Percentiles rank a stretch among this genome's conserved stretches.
phyloP scores from a whole-genome alignment of 2,113 vertebrate genomes.

The Mastomys coucha region DNA sequence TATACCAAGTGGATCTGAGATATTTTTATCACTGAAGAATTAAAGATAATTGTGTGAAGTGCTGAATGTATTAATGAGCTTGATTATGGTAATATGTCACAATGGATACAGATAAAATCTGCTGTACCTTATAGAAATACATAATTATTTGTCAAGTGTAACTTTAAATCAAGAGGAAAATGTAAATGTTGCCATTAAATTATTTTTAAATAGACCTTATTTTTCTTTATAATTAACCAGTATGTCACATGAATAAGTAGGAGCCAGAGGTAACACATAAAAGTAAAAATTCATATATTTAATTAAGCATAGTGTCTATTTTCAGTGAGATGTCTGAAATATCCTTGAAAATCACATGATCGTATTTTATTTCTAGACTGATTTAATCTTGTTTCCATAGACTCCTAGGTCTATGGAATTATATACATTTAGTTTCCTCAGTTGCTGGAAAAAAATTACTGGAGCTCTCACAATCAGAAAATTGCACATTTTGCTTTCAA shows the following conservation, averaged over 20 bases:
- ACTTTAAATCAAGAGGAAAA: background rate
- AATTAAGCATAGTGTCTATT: constrained; percentile 16
- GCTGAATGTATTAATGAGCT: background rate
- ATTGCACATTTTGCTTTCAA: constrained; percentile 66
- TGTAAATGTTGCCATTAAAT: background rate
- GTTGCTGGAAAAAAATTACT: background rate
- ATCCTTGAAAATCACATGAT: background rate
- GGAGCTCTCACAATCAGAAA: constrained; percentile 46
- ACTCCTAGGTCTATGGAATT: background rate
- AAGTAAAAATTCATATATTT: background rate
- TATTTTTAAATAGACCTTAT: background rate
- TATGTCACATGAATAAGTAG: background rate
- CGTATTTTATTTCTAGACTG: background rate
- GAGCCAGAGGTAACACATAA: background rate
- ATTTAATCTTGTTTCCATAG: background rate
- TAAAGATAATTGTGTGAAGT: background rate
- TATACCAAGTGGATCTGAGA: background rate
- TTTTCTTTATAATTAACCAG: background rate
- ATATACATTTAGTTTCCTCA: background rate
- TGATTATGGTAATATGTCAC: background rate
- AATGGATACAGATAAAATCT: background rate
- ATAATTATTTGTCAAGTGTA: background rate
- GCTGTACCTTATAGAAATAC: background rate
- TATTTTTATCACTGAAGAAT: background rate
- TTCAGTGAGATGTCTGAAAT: constrained; percentile 12